Base-by-base conservation (phyloP, 1,140 invertebrate genomes). In the Bombus haemorrhoidalis region DNA sequence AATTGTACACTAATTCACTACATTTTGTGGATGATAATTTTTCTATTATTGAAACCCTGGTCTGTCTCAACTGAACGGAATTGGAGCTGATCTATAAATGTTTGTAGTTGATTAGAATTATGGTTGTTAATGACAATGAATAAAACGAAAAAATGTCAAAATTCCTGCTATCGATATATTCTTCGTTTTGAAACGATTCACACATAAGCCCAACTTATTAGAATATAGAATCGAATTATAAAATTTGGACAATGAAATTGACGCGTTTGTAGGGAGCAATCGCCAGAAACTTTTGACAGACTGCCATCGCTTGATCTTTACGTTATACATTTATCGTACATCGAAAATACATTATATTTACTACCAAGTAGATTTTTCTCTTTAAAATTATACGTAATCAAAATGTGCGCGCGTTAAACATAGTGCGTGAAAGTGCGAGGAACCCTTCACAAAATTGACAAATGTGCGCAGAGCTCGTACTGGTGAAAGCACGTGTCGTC, bases 401-500 rank as follows among this genome's bases (percentile, higher is more conserved):
- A 15, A 34, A 22, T 62, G 68, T 85, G 57, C 72, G 81, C 74
- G 82, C 62, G 62, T 83, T 79, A 34, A 69, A 88, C 82, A 75
- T 75, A 64, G 83, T 89, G 88, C 85, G 75, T 86, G 77, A 85
- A n/a, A 81, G 47, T 75, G 71, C 22, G 22, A 28, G 28, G 68
- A 80, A 85, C 81, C 78, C 53, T 85, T 78, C 62, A 76, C 25
- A 59, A 41, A 28, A 80, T 53, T 76, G 64, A 84, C 78, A 89
- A 64, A 64, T 39, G 78, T 84, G 90, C 83, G 89, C 66, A 86
- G 53, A 77, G 87, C 85, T 90, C 72, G 82, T 81, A 87, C 87
- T 88, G 76, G 74, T 88, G 87, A 77, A 93, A 93, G 92, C 92
- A 87, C 90, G 88, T 88, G 90, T 91, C 84, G 83, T 86, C 86